These are phyloP conservation scores for Lycia hirtaria DNA, from an alignment of 2,888 invertebrate species.

Conservation along the genomic window DNA sequence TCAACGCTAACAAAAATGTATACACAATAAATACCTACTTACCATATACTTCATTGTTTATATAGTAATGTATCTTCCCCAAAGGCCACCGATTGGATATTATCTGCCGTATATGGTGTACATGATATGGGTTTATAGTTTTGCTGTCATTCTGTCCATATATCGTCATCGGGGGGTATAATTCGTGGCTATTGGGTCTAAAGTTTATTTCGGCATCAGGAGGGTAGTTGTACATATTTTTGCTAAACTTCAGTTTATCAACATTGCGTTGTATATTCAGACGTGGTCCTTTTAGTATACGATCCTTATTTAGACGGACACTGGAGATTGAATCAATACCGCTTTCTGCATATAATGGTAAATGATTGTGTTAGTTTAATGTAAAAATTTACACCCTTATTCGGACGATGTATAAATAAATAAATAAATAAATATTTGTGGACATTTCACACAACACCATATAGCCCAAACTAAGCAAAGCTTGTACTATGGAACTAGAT, in stretches of 20 bases:
- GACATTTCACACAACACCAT: too few species aligned
- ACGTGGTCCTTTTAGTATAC: too few species aligned
- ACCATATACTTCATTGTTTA: slow-evolving; percentile 51
- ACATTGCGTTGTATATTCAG: background rate
- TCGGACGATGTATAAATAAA: too few species aligned
- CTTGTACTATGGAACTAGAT: too few species aligned
- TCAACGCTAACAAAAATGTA: too few species aligned
- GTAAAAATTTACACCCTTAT: too few species aligned
- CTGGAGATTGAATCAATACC: too few species aligned
- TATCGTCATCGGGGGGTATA: background rate
- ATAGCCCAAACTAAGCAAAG: too few species aligned
- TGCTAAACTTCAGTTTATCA: background rate
- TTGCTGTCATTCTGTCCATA: background rate
- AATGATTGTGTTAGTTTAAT: too few species aligned
- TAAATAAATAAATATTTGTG: too few species aligned
- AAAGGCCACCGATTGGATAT: slow-evolving; percentile 42
- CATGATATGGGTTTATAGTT: slow-evolving; percentile 1
- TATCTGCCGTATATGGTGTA: slow-evolving; percentile 3
- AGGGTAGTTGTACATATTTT: background rate
- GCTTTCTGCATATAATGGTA: too few species aligned
- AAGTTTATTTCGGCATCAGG: background rate
- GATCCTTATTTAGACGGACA: too few species aligned
- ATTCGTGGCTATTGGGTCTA: background rate
- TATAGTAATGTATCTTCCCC: slow-evolving; percentile 50
- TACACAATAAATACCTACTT: slow-evolving; percentile 27